Percentiles rank a stretch among this genome's conserved stretches.
phyloP scores from a whole-genome alignment of 2,797 vertebrate species.

The Gephyroberyx darwinii region DNA sequence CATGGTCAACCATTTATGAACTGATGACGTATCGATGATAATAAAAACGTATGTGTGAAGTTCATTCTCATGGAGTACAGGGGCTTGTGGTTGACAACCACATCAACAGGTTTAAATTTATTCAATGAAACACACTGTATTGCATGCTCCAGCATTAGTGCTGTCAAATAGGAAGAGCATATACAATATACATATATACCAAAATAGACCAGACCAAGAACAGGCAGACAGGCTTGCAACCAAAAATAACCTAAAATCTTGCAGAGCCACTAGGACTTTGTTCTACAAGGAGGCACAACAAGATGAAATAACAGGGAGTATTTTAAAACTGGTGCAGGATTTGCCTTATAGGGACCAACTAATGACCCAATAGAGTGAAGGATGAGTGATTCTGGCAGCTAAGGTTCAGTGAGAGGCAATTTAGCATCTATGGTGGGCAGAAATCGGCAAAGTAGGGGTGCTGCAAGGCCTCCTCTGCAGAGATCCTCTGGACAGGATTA shows the following conservation, averaged over 20 bases:
- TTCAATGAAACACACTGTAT: slow-evolving; percentile 30
- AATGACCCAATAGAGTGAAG: slow-evolving; percentile 61
- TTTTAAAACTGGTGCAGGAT: slow-evolving; percentile 50
- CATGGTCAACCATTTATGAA: slow-evolving; percentile 10
- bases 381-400: slow-evolving; percentile 64
- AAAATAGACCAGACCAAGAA: slow-evolving; percentile 45
- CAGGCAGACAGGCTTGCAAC: slow-evolving; percentile 36
- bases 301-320: slow-evolving; percentile 54
- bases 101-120: slow-evolving; percentile 37
- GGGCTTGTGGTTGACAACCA: slow-evolving; percentile 13
- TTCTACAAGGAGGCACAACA: slow-evolving; percentile 71
- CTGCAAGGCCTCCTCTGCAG: slow-evolving; percentile 90
- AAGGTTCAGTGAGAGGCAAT: slow-evolving; percentile 32
- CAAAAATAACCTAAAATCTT: slow-evolving; percentile 56
- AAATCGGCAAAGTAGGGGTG: slow-evolving; percentile 90
- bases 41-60: not conserved
- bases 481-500: slow-evolving; percentile 92
- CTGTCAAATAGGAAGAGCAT: slow-evolving; percentile 35
- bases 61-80: slow-evolving; percentile 22
- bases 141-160: slow-evolving; percentile 14
- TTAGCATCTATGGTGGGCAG: slow-evolving; percentile 80
- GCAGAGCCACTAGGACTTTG: slow-evolving; percentile 52
- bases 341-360: slow-evolving; percentile 56
- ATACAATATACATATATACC: slow-evolving; percentile 12
- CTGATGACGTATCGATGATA: not conserved